These are phyloP conservation scores for Drosophila histrio DNA, from an alignment of 2,888 invertebrate species.

Conservation along the genomic window DNA sequence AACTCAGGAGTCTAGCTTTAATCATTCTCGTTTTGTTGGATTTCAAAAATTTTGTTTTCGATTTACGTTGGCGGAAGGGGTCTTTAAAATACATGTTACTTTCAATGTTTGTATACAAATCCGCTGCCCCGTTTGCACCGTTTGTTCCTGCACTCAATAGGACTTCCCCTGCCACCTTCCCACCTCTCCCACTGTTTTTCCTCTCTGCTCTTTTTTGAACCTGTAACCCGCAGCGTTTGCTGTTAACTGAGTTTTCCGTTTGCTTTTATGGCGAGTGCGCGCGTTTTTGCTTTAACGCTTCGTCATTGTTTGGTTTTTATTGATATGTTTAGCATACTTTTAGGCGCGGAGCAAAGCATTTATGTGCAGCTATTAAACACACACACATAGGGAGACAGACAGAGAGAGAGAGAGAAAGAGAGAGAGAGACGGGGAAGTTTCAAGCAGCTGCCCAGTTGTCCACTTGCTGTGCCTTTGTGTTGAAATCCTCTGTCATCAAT, in stretches of 20 bases:
- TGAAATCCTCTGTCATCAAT: background rate
- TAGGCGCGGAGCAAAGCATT: conserved; percentile 36
- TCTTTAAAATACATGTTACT: no score
- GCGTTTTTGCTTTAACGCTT: conserved; percentile 10
- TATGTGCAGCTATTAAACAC: conserved; percentile 46
- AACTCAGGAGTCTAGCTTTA: no score
- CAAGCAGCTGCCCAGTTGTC: conserved; percentile 22
- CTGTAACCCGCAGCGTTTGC: background rate
- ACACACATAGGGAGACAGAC: background rate
- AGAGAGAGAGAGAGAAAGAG: background rate
- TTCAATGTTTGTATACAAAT: no score
- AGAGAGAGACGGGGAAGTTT: background rate
- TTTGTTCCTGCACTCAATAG: background rate
- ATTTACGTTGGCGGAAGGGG: no score
- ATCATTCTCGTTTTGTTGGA: no score
- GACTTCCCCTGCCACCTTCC: background rate
- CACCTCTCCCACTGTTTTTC: no score
- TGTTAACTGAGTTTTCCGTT: background rate
- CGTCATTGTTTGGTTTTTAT: conserved; percentile 52
- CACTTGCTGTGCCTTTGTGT: background rate
- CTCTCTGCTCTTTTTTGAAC: background rate
- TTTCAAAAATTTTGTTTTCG: no score
- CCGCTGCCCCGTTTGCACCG: no score
- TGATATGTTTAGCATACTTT: conserved; percentile 60
- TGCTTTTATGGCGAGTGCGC: conserved; percentile 12